Conservation (phyloP, 1,140 invertebrate species). For the Amphibalanus amphitrite region DNA sequence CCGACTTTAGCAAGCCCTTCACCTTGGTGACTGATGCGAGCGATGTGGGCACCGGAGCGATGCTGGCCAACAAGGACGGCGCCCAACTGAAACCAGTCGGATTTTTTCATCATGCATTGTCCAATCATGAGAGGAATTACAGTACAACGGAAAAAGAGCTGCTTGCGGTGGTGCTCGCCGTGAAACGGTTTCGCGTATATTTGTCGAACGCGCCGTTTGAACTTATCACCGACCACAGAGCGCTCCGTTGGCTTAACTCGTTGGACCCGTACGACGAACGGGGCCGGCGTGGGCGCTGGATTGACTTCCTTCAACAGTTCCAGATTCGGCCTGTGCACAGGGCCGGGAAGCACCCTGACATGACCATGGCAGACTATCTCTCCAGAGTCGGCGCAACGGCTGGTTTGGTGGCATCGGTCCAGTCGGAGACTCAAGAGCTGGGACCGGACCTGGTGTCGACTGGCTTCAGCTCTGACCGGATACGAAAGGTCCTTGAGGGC, state of each 20-base stretch:
- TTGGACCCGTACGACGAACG: slow-evolving; percentile 4
- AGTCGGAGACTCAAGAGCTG: too few species aligned
- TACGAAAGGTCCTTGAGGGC: too few species aligned
- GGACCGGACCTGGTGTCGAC: too few species aligned
- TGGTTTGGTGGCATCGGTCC: too few species aligned
- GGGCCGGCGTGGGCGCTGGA: background rate
- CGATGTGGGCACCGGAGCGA: slow-evolving; percentile 7
- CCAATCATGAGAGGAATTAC: too few species aligned
- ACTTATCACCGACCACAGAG: slow-evolving; percentile 8
- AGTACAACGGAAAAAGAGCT: slow-evolving; percentile 3
- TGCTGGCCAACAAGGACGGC: slow-evolving; percentile 4
- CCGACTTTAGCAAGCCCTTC: too few species aligned
- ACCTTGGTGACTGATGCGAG: background rate
- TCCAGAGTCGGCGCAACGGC: background rate
- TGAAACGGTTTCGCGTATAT: background rate
- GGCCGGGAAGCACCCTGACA: background rate
- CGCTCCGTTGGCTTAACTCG: slow-evolving; percentile 7
- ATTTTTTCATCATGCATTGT: slow-evolving; percentile 5
- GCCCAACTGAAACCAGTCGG: slow-evolving; percentile 3
- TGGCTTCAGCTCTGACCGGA: too few species aligned
- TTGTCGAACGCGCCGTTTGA: slow-evolving; percentile 2
- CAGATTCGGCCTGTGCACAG: background rate
- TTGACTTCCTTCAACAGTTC: slow-evolving; percentile 8
- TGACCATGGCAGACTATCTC: slow-evolving; percentile 9
- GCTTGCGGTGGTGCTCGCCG: slow-evolving; percentile 5